Evolutionary conservation across 2,888 invertebrate species (phyloP).

Genomic region (Rhingia rostrata): DNA sequence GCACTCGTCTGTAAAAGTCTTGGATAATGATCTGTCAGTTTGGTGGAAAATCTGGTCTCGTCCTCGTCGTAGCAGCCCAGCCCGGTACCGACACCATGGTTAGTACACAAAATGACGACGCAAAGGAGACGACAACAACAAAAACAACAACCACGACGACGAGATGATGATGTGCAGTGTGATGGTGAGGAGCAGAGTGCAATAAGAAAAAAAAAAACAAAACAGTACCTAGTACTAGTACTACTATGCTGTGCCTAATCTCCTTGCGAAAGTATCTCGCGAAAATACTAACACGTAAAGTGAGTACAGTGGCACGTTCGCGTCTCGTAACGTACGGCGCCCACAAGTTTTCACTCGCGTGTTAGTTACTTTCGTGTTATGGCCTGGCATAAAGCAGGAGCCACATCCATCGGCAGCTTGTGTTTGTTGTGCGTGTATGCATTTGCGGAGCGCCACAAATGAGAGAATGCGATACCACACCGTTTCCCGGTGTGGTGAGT

Average conservation of each 20-base stretch:
- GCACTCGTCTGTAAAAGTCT: conserved; percentile 36
- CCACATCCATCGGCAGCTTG: background rate
- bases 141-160: conserved; percentile 4
- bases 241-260: conserved; percentile 40
- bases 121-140: conserved; percentile 5
- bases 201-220: conserved; percentile 7
- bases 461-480: conserved; percentile 18
- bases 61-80: conserved; percentile 64
- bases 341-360: conserved; percentile 69
- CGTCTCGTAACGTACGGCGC: conserved; percentile 72
- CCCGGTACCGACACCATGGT: conserved; percentile 36
- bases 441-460: conserved; percentile 8
- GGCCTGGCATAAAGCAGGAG: conserved; percentile 6
- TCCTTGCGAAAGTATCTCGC: conserved; percentile 68
- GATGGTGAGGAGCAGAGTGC: conserved; percentile 19
- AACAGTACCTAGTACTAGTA: conserved; percentile 41
- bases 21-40: conserved; percentile 74
- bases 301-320: conserved; percentile 73
- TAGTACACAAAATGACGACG: conserved; percentile 33
- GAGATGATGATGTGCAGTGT: conserved; percentile 35
- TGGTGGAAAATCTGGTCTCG: conserved; percentile 71
- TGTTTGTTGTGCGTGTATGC: conserved; percentile 15
- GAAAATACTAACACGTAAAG: conserved; percentile 74
- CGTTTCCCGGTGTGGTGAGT: conserved; percentile 51
- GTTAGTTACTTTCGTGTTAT: conserved; percentile 37